These are phyloP conservation scores for Erethizon dorsatum DNA, from an alignment of 2,797 vertebrate species.

Conservation along the genomic window DNA sequence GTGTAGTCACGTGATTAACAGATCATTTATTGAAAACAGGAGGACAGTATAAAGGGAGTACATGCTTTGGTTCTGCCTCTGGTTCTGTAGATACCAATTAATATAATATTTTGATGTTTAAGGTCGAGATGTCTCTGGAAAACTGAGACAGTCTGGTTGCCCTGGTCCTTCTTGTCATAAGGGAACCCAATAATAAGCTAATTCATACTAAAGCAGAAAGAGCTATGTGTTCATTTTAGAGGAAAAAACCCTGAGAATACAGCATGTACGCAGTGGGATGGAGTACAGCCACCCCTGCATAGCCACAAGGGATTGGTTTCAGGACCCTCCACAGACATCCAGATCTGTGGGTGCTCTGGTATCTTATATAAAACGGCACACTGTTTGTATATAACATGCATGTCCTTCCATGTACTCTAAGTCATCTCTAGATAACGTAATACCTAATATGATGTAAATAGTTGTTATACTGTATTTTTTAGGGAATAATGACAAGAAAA, in stretches of 20 bases:
- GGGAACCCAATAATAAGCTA: neutral
- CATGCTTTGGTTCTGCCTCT: neutral
- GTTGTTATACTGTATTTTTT: neutral
- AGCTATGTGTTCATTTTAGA: neutral
- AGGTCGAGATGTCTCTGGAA: neutral
- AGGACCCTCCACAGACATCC: neutral
- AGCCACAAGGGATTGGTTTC: neutral
- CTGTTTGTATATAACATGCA: neutral
- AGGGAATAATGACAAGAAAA: neutral
- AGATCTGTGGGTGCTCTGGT: neutral
- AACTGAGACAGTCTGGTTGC: neutral
- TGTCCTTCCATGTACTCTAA: neutral
- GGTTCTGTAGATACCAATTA: neutral
- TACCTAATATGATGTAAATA: neutral
- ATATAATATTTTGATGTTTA: neutral
- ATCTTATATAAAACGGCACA: neutral
- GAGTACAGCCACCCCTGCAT: neutral
- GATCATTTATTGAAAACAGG: neutral
- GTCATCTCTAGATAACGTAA: neutral
- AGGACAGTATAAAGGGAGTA: neutral
- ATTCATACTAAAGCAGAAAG: neutral
- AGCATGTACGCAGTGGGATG: neutral
- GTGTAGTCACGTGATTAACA: neutral
- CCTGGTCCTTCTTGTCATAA: neutral
- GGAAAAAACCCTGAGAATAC: neutral